Evolutionary conservation across 2,797 vertebrate genomes (phyloP).

Genomic region (Poecilia wingei): DNA sequence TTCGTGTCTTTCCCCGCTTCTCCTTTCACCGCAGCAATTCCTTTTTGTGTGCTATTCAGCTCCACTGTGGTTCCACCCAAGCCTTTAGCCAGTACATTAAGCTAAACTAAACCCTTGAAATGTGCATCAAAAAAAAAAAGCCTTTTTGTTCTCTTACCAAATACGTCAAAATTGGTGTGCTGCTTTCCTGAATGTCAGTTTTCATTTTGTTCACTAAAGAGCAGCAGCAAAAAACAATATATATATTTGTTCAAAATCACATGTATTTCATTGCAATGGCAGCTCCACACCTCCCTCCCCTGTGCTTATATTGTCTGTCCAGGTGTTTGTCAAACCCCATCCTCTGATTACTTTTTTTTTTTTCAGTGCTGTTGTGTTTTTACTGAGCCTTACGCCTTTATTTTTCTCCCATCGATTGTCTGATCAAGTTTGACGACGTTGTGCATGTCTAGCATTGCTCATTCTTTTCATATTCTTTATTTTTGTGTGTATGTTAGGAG

Average conservation of each 20-base stretch:
- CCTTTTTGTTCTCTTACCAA: constrained; percentile 56
- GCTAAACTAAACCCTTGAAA: constrained; percentile 84
- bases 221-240: constrained; percentile 77
- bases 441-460: constrained; percentile 68
- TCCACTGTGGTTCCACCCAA: constrained; percentile 75
- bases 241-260: constrained; percentile 71
- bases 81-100: constrained; percentile 83
- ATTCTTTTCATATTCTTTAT: constrained; percentile 22
- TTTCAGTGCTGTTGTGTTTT: constrained; percentile 49
- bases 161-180: constrained; percentile 54
- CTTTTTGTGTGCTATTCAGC: constrained; percentile 54
- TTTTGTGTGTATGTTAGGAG: constrained; percentile 48
- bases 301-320: constrained; percentile 48
- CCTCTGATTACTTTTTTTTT: constrained; percentile 50
- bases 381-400: constrained; percentile 59
- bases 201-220: constrained; percentile 65
- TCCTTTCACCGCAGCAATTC: constrained; percentile 38
- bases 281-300: constrained; percentile 71
- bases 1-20: constrained; percentile 60
- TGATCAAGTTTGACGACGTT: constrained; percentile 68
- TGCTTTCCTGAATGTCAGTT: constrained; percentile 72
- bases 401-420: constrained; percentile 56
- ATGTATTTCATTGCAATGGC: constrained; percentile 75
- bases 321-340: constrained; percentile 41
- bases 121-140: constrained; percentile 70